Evolutionary conservation across 2,797 vertebrate species (phyloP), one percentile per base, ranked within the genome.

Genomic region (Pteronotus mesoamericanus): DNA sequence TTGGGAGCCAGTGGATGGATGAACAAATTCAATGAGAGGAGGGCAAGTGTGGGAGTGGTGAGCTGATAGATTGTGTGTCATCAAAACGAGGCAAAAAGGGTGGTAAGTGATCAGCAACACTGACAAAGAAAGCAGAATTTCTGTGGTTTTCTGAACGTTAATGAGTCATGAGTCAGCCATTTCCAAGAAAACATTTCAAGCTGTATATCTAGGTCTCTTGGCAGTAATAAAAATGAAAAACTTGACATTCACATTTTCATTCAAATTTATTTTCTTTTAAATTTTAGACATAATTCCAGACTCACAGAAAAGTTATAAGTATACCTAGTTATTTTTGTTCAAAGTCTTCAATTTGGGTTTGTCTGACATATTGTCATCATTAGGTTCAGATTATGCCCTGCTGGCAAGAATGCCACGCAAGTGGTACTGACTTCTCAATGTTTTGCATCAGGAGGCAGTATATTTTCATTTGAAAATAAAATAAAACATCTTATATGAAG

Each of bases 141-240:
- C 53, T 85, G 53, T 90, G 59, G 90, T 80, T 92, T 94, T 93
- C 86, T 93, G 42, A 64, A 85, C 68, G 55, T 93, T 94, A 95
- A 82, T 89, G 68, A 93, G 34, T 86, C 82, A 83, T 53, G 18
- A 90, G 77, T 84, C 86, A 95, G 59, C 22, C n/a, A 66, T 66
- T 74, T 95, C 83, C 34, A 96, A 94, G 48, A 78, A 69, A 93
- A 91, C 53, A 91, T 71, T 61, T 94, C 39, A 95, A 93, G 44
- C 78, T 88, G 22, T 46, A 14, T 57, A 61, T 61, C 42, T 61
- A 78, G 14, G 26, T 93, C 68, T 96, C 93, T 78, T 57, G 89
- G 32, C 32, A 74, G 24, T 79, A 94, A 96, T 77, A 78, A 91
- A 93, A 97, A 68, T 24, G n/a, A 69, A 92, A 89, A 71, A 16